A percentile compares a stretch with the other conserved stretches of the same genome.
phyloP scores from a whole-genome alignment of 1,140 invertebrate genomes.

The Lanistes nyassanus region DNA sequence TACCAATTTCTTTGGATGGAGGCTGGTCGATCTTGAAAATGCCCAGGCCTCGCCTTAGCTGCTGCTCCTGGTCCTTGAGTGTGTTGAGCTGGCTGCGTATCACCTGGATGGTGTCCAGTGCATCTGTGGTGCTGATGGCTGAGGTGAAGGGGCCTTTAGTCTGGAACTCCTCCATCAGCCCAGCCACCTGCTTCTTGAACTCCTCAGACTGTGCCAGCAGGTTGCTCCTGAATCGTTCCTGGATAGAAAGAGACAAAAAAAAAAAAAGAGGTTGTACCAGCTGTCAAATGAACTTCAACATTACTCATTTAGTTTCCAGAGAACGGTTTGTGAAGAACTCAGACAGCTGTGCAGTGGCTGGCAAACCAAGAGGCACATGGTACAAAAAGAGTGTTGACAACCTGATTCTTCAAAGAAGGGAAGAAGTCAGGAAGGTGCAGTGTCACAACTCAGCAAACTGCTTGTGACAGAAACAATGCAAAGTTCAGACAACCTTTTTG shows the following conservation, averaged over 20 bases:
- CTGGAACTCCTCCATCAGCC: constrained; percentile 75
- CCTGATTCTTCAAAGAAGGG: no score
- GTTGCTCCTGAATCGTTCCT: constrained; percentile 77
- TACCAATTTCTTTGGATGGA: constrained; percentile 76
- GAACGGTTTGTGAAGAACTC: no score
- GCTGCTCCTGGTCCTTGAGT: constrained; percentile 74
- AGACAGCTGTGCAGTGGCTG: no score
- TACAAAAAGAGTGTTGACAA: no score
- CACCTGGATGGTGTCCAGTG: constrained; percentile 73
- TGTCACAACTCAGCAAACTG: no score
- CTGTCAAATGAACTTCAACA: no score
- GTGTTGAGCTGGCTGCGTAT: constrained; percentile 73
- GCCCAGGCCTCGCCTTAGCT: constrained; percentile 75
- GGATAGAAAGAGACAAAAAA: constrained; percentile 19
- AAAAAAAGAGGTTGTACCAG: no score
- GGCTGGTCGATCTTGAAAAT: constrained; percentile 81
- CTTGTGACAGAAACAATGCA: no score
- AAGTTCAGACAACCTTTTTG: no score
- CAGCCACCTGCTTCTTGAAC: constrained; percentile 74
- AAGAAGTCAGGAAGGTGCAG: no score
- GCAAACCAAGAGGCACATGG: no score
- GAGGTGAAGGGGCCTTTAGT: constrained; percentile 70
- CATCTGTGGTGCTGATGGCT: constrained; percentile 70
- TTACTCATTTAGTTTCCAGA: no score
- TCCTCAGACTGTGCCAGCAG: constrained; percentile 75